Base-by-base conservation (phyloP, 2,797 vertebrate genomes). In the Anguilla marmorata region DNA sequence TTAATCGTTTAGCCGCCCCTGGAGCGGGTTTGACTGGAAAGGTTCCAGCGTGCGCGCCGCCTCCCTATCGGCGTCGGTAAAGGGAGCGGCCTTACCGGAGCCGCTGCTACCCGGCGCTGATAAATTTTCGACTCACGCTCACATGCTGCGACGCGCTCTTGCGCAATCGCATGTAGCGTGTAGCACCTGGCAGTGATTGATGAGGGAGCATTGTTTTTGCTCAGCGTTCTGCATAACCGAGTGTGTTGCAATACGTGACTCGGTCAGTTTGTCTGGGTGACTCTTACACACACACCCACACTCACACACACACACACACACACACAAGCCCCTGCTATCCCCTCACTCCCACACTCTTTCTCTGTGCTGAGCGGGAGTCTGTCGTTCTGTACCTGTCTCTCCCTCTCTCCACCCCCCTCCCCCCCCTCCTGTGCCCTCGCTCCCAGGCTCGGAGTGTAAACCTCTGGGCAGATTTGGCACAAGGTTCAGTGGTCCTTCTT, bases 111-210 rank as follows among this genome's bases (percentile, higher is more conserved):
- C 72, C 50, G 41, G 63, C 5, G 12, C 37, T 48, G 69, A 58
- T 88, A 27, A 84, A 85, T 41, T 24, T 48, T 80, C 90, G 83
- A 88, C 83, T 88, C 88, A 83, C 33, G 41, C 63, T 63, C 82
- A 74, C 84, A 58, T 37, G 16, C n/a, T 37, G 19, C 80, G 74
- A 19, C 69, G 52, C 48, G 85, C 87, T 80, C 79, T 86, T 37
- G 48, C 24, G n/a, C 82, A 63, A 56, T 19, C 9, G 33, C 27
- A 7, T 58, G 48, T 33, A 45, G 27, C n/a, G 9, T 21, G 52
- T 6, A 58, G 48, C 6, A 3, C 33, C 37, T 45, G 85, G n/a
- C 14, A 85, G 14, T 58, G 37, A n/a, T 48, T 85, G 66, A 52
- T 56, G n/a, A 66, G 60, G 0, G 9, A 41, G 30, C 24, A 33